phyloP scores from a whole-genome alignment of 2,888 invertebrate genomes.

The Teinopalpus imperialis region DNA sequence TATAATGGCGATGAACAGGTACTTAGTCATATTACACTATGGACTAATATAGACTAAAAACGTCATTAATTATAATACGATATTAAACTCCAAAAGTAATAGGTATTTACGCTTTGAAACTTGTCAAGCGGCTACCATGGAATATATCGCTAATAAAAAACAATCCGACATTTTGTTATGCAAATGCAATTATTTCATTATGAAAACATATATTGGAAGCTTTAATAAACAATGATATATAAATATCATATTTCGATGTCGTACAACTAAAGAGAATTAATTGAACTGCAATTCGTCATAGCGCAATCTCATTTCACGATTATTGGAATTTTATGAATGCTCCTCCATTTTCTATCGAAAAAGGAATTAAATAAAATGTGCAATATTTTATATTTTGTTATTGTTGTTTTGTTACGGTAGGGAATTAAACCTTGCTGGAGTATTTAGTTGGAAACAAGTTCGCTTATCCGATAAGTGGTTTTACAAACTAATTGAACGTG shows the following conservation, averaged over 20 bases:
- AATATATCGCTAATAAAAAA: neutral
- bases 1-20: no score
- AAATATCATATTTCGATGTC: constrained; percentile 25
- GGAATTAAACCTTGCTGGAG: constrained; percentile 1
- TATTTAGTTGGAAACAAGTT: constrained; percentile 24
- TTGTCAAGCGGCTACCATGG: no score
- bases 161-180: neutral
- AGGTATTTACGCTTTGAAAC: no score
- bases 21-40: no score
- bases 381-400: constrained; percentile 32
- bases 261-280: constrained; percentile 40
- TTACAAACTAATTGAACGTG: constrained; percentile 57
- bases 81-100: no score
- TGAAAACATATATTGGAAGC: neutral
- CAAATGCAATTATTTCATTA: neutral
- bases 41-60: no score
- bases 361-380: constrained; percentile 45
- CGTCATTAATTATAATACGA: no score
- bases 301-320: constrained; percentile 47
- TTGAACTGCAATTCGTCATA: constrained; percentile 53
- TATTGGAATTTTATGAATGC: constrained; percentile 50
- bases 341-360: constrained; percentile 46
- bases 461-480: constrained; percentile 51
- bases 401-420: constrained; percentile 38
- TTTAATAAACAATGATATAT: constrained; percentile 17